phyloP scores from a whole-genome alignment of 2,113 vertebrate species.

The Leuciscus idus region DNA sequence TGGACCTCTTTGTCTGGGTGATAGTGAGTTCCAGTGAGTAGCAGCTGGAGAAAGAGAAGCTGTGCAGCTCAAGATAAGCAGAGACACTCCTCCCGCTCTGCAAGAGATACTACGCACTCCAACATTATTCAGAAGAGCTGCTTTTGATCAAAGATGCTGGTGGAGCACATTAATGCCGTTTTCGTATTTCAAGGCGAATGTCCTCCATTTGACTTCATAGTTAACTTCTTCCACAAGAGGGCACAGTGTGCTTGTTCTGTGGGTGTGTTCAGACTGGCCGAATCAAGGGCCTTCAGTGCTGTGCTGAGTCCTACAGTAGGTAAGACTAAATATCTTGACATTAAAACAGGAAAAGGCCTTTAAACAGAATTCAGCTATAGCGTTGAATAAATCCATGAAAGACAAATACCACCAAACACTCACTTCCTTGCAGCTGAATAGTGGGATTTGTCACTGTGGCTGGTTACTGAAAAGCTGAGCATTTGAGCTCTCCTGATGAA shows the following conservation, averaged over 20 bases:
- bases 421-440: neutral
- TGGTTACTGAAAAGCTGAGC: conserved; percentile 38
- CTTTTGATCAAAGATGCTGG: neutral
- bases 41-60: conserved; percentile 31
- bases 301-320: neutral
- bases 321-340: neutral
- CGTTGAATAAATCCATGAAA: neutral
- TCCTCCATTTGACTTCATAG: neutral
- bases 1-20: conserved; percentile 59
- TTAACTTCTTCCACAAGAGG: conserved; percentile 49
- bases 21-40: conserved; percentile 44
- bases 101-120: neutral
- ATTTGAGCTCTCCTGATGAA: conserved; percentile 44
- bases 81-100: neutral
- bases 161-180: neutral
- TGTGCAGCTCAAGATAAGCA: conserved; percentile 37
- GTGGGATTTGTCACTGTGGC: neutral
- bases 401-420: neutral
- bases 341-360: neutral
- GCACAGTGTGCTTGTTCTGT: conserved; percentile 37
- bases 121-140: conserved; percentile 5
- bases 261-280: neutral
- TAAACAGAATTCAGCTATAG: neutral
- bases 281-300: neutral
- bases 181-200: neutral